phyloP scores from a whole-genome alignment of 2,888 invertebrate species.

The Biston betularia region DNA sequence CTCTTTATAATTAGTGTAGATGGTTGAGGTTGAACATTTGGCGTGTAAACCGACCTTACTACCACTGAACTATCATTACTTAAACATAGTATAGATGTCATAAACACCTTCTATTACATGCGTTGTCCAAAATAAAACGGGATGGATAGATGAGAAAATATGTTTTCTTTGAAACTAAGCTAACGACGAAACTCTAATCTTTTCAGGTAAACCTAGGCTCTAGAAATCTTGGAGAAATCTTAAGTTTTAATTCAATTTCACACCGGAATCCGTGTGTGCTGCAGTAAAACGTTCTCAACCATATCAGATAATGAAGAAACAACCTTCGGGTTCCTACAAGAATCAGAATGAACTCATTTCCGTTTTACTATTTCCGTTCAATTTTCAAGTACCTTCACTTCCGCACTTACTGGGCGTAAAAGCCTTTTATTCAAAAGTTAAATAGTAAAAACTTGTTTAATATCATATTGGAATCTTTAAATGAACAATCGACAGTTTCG shows the following conservation, averaged over 20 bases:
- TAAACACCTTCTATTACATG: too few species aligned
- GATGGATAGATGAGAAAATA: too few species aligned
- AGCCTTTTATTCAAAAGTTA: slow-evolving; percentile 29
- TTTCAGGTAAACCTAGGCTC: too few species aligned
- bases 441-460: slow-evolving; percentile 3
- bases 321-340: slow-evolving; percentile 43
- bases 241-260: slow-evolving; percentile 32
- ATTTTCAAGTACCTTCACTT: slow-evolving; percentile 55
- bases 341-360: slow-evolving; percentile 61
- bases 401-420: slow-evolving; percentile 44
- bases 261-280: slow-evolving; percentile 26
- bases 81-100: too few species aligned
- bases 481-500: background rate
- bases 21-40: too few species aligned
- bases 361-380: slow-evolving; percentile 61
- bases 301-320: slow-evolving; percentile 34
- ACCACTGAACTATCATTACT: too few species aligned
- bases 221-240: background rate
- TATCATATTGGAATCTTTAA: background rate
- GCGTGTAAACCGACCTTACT: too few species aligned
- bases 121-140: too few species aligned
- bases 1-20: too few species aligned
- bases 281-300: slow-evolving; percentile 28
- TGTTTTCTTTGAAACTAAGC: too few species aligned
- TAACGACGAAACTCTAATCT: too few species aligned